A percentile compares a stretch with the other conserved stretches of the same genome.
Evolutionary conservation across 2,113 vertebrate species (phyloP).

Genomic region (Theristicus caerulescens): DNA sequence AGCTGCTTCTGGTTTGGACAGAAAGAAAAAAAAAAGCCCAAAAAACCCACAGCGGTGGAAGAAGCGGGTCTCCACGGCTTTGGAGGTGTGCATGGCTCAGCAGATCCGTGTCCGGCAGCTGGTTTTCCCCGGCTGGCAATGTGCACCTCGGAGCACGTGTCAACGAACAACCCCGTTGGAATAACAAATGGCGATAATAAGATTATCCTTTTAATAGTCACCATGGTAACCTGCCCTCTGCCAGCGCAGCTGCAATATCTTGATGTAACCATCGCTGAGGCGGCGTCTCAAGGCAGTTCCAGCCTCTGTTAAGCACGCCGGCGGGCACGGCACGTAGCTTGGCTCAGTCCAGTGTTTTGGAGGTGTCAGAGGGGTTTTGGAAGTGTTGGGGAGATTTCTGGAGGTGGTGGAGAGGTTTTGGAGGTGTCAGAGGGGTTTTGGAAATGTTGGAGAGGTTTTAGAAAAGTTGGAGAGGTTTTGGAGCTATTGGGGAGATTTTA

Average conservation of each 20-base stretch:
- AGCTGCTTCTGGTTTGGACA: fast-evolving
- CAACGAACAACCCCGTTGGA: fast-evolving
- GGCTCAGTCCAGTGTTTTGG: fast-evolving
- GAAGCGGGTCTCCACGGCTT: fast-evolving
- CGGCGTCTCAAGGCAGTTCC: not conserved
- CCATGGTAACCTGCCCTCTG: not conserved
- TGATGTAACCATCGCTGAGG: not conserved
- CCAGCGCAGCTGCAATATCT: not conserved
- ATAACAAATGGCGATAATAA: not conserved
- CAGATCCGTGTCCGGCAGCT: not conserved
- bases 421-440: too few species aligned
- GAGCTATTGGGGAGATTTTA: too few species aligned
- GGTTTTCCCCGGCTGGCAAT: fast-evolving
- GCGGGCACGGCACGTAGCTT: fast-evolving
- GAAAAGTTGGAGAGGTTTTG: too few species aligned
- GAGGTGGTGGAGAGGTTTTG: fast-evolving
- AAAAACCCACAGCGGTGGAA: fast-evolving
- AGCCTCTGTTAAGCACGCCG: fast-evolving
- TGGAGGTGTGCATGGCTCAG: not conserved
- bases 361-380: not conserved
- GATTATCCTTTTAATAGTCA: not conserved
- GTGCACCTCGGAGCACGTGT: not conserved
- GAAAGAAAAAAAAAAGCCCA: not conserved
- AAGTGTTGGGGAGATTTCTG: not conserved
- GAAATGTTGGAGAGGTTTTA: too few species aligned